Conservation (phyloP, 1,140 invertebrate species). For the Nasonia vitripennis region DNA sequence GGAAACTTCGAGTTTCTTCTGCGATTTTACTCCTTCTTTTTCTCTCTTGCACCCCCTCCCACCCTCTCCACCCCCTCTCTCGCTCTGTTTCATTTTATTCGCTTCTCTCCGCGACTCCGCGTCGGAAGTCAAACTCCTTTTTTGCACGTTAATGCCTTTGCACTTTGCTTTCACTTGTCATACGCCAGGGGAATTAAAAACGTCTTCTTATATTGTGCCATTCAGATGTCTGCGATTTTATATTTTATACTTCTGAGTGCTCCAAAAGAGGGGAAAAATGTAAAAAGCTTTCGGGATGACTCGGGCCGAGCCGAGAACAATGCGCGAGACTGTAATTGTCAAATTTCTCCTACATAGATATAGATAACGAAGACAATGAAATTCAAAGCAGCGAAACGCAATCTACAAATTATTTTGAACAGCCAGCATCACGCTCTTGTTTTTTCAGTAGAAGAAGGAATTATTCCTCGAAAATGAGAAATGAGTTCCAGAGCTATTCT, state of each 20-base stretch:
- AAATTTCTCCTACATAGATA: too few relatives aligned
- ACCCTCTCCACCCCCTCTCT: not conserved
- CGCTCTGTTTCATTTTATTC: not conserved
- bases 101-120: not conserved
- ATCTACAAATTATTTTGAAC: too few relatives aligned
- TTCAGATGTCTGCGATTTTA: slow-evolving; percentile 32
- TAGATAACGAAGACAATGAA: too few relatives aligned
- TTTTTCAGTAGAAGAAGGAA: too few relatives aligned
- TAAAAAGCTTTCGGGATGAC: not conserved
- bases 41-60: not conserved
- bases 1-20: slow-evolving; percentile 20
- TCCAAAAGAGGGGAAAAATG: not conserved
- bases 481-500: not conserved
- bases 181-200: slow-evolving; percentile 33
- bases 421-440: too few relatives aligned
- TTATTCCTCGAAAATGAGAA: too few relatives aligned
- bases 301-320: not conserved
- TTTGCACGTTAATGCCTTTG: slow-evolving; percentile 27
- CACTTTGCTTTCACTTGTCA: slow-evolving; percentile 37
- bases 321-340: not conserved
- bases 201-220: slow-evolving; percentile 20
- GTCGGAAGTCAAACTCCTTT: slow-evolving; percentile 9
- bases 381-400: too few relatives aligned
- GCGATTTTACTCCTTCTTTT: slow-evolving; percentile 21
- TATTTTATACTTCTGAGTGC: slow-evolving; percentile 8